Conservation (phyloP, 2,888 invertebrate species). For the Heliconius aoede region DNA sequence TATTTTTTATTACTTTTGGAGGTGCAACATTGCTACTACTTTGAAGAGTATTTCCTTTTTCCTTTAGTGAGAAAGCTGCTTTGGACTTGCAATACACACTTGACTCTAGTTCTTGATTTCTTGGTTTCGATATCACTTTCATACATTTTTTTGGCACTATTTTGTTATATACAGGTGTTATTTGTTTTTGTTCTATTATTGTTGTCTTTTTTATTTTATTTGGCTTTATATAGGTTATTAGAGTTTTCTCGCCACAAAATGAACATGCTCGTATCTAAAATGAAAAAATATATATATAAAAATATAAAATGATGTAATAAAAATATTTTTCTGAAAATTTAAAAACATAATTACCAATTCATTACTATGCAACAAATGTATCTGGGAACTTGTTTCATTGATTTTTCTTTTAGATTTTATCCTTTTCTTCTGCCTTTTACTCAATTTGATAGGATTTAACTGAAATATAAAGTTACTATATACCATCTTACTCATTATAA, state of each 20-base stretch:
- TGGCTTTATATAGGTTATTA: constrained; percentile 57
- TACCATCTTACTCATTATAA: not conserved
- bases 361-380: constrained; percentile 59
- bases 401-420: constrained; percentile 53
- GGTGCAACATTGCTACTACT: constrained; percentile 54
- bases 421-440: constrained; percentile 61
- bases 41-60: constrained; percentile 63
- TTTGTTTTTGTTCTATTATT: constrained; percentile 21
- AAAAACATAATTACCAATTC: constrained; percentile 61
- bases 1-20: constrained; percentile 69
- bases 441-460: constrained; percentile 61
- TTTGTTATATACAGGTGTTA: not conserved
- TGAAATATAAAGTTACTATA: constrained; percentile 51
- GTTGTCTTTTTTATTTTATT: constrained; percentile 44
- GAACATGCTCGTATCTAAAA: constrained; percentile 69
- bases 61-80: constrained; percentile 69
- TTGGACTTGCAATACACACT: constrained; percentile 70
- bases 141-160: constrained; percentile 8
- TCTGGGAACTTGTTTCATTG: constrained; percentile 48
- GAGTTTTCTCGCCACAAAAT: constrained; percentile 64
- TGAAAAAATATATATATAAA: constrained; percentile 16
- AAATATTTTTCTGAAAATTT: not conserved
- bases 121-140: constrained; percentile 34
- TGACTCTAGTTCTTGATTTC: constrained; percentile 43
- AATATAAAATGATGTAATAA: no score